Base-by-base conservation (phyloP, 1,140 invertebrate species). In the Notospermus geniculatus region DNA sequence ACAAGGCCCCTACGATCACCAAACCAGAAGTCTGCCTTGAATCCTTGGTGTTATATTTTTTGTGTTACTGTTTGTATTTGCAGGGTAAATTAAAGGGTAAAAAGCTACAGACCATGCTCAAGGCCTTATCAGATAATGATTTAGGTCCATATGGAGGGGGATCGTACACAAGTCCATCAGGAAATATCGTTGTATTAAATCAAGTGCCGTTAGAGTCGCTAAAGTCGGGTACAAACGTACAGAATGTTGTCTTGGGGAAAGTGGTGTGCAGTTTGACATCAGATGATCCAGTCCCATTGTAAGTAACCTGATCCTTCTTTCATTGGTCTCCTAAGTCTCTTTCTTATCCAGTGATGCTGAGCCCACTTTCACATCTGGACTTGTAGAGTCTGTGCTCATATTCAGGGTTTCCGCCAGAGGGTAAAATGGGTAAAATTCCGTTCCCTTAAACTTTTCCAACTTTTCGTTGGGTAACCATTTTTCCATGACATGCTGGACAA, bases 211-310 rank as follows among this genome's bases (percentile, higher is more conserved):
- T 89, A 11, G 78, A 78, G 43, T 77, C 85, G 46, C 74, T 90
- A 41, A 75, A 79, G 53, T 59, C 75, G 29, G 88, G 88, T 52
- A 62, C 86, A 4, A 90, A 90, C 78, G 65, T 83, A 27, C 86
- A 87, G 62, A 89, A 87, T 81, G 86, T 91, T 1, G 71, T 92
- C 2, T 73, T 90, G 39, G 90, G 90, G 7, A 89, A 88, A 81
- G 91, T 92, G n/a, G 87, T 92, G 1, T 91, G 89, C 67, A 89
- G 88, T 68, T 86, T 92, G 59, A 85, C 87, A 64, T 87, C 86
- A 66, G 87, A 89, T 43, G 88, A 89, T 71, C 84, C 84, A 54
- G 89, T 91, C 52, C 89, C 90, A 67, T 92, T 92, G 88, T 89
- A 83, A 88, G 86, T 85, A 19, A 43, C 46, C n/a, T 7, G 19